Base-by-base conservation (phyloP, 2,888 invertebrate genomes). In the Oegoconia quadripuncta region DNA sequence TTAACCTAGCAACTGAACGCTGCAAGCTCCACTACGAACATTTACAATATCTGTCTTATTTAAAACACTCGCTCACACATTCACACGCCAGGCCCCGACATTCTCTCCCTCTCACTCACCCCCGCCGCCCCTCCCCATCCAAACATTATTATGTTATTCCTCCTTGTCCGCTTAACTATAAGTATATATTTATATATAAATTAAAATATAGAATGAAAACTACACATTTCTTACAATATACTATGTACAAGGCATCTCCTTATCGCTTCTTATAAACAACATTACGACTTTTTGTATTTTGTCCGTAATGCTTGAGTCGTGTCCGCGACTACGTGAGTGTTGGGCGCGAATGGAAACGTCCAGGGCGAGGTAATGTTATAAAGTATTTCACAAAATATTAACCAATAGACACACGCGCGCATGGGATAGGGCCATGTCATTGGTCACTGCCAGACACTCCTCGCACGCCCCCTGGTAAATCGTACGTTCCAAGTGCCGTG, bases 201-300 rank as follows among this genome's bases (percentile, higher is more conserved):
- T 82, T 83, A 81, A 78, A 83, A 78, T 77, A 80, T 80, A 79
- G 74, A 84, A 55, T 83, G 83, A 81, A 82, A 84, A 79, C 80
- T 86, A 86, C 83, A 79, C 70, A 76, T 79, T 74, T 78, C 77
- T 81, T 83, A 82, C 41, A 59, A 60, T 67, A 74, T 67, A 78
- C 58, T 83, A 84, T 84, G 65, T 86, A 87, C 86, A 84, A 84
- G 83, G 84, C 84, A 79, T 80, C 73, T 73, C 64, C n/a, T 59
- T 59, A 64, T 68, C 73, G 67, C 64, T 68, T 61, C 61, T 53
- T 60, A 59, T 55, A 52, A 64, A 65, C 60, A 63, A 61, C 50
- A 43, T 60, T 51, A 55, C 60, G 55, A 50, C 52, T 43, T 55
- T n/a, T 52, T 55, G 58, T 67, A 49, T 60, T 56, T 57, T 55